phyloP scores from a whole-genome alignment of 2,113 vertebrate species.

The Sapayoa aenigma region DNA sequence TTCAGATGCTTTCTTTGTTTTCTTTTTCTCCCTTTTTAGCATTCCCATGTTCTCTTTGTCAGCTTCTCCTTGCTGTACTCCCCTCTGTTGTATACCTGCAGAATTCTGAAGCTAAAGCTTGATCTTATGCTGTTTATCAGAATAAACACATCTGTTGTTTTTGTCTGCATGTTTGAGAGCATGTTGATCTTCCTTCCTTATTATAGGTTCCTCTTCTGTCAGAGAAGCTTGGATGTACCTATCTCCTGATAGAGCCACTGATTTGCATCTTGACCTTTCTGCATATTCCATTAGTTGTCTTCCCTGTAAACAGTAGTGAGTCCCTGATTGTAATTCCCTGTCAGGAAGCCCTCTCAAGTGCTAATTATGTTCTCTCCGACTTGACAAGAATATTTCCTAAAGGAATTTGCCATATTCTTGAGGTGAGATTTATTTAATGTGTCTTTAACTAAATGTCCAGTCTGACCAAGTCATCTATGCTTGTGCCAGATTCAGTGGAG shows the following conservation, averaged over 20 bases:
- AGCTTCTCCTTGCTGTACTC: background rate
- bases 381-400: background rate
- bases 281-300: background rate
- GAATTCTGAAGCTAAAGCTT: background rate
- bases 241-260: background rate
- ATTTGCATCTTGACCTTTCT: background rate
- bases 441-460: background rate
- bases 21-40: background rate
- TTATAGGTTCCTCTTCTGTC: background rate
- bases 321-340: background rate
- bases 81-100: background rate
- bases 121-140: background rate
- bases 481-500: background rate
- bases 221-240: background rate
- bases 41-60: background rate
- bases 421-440: background rate
- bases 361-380: background rate
- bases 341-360: background rate
- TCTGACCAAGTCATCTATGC: background rate
- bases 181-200: background rate
- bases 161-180: background rate
- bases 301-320: background rate
- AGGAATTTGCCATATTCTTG: background rate
- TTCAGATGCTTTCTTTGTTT: background rate
- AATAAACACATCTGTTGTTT: background rate